Conservation (phyloP, 2,888 invertebrate genomes). For the Isoperla grammatica region DNA sequence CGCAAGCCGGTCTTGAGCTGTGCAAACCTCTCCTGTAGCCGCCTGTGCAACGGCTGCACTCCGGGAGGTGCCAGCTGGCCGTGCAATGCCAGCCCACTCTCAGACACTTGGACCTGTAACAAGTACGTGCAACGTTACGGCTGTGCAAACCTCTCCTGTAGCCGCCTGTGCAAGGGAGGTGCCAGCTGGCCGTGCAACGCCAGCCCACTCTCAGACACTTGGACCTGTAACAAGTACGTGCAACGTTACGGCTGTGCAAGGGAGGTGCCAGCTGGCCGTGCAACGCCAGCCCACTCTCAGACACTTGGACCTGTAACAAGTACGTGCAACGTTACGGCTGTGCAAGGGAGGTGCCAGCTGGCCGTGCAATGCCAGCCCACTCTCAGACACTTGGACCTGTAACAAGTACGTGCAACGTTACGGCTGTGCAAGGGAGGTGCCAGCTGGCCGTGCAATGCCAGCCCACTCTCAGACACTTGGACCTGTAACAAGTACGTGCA, state of each 20-base stretch:
- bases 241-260: conserved; percentile 84
- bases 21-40: conserved; percentile 80
- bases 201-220: conserved; percentile 71
- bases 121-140: too few species aligned
- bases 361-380: conserved; percentile 81
- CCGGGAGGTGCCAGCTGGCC: conserved; percentile 78
- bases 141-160: conserved; percentile 82
- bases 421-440: conserved; percentile 89
- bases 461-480: conserved; percentile 66
- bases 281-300: conserved; percentile 79
- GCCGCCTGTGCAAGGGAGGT: conserved; percentile 83
- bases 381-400: conserved; percentile 58
- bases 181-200: conserved; percentile 79
- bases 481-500: too few species aligned
- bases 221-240: too few species aligned
- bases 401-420: too few species aligned
- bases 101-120: conserved; percentile 51
- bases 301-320: conserved; percentile 44
- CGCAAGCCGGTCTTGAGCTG: conserved; percentile 76
- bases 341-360: conserved; percentile 86
- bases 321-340: too few species aligned
- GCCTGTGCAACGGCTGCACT: conserved; percentile 87
- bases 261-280: conserved; percentile 87
- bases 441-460: conserved; percentile 79
- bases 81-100: conserved; percentile 78